Evolutionary conservation across 2,113 vertebrate species (phyloP).

Genomic region (Chlamydotis undulata): DNA sequence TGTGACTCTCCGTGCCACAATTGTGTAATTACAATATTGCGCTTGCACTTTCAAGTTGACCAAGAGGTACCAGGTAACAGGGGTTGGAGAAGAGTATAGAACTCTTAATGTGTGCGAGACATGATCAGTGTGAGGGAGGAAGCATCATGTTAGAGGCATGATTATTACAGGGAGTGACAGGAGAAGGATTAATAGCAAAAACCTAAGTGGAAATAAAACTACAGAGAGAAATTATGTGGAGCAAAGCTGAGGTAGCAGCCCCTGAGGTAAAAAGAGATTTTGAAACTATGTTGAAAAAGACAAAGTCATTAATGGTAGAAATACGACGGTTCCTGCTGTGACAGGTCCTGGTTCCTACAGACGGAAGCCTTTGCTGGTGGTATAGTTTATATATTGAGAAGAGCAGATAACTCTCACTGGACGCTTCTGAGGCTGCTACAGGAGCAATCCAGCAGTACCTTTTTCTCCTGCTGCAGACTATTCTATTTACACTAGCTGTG

Average conservation of each 20-base stretch:
- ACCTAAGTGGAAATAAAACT: background rate
- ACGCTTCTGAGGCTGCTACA: background rate
- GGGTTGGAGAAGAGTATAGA: background rate
- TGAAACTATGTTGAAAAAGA: background rate
- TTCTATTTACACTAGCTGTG: background rate
- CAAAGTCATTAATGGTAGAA: background rate
- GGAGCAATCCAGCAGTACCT: background rate
- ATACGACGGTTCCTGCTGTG: background rate
- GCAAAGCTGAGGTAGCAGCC: background rate
- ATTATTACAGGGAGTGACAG: background rate
- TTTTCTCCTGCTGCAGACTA: background rate
- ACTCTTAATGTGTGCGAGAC: background rate
- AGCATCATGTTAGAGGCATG: background rate
- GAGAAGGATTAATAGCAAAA: background rate
- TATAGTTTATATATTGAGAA: background rate
- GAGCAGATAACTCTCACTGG: background rate
- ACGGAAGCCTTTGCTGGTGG: background rate
- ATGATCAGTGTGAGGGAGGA: background rate
- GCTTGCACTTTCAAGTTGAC: background rate
- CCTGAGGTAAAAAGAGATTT: background rate
- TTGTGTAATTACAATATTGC: background rate
- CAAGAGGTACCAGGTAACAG: background rate
- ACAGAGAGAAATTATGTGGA: background rate
- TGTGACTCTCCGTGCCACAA: background rate
- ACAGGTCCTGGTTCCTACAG: background rate